A percentile compares a stretch with the other conserved stretches of the same genome.
These are phyloP conservation scores for Lepilemur ruficaudatus DNA, from an alignment of 2,797 vertebrate genomes.

Conservation along the genomic window DNA sequence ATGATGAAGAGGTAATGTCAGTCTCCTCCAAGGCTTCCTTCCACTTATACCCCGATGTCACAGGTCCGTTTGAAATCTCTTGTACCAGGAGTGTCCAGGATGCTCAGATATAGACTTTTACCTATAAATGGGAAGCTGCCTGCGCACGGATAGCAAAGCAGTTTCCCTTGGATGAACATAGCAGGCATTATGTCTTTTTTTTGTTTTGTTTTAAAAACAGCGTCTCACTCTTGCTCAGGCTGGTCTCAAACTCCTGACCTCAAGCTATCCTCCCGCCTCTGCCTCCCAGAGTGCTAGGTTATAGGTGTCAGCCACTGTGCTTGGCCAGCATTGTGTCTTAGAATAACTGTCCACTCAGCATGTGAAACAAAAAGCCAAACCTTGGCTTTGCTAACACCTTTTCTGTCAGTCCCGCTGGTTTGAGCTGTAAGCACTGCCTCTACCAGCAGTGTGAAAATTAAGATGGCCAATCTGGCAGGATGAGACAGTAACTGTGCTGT, in stretches of 20 bases:
- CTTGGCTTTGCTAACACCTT: background rate
- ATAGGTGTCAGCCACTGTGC: too few relatives aligned
- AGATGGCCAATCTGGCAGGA: background rate
- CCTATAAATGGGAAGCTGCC: background rate
- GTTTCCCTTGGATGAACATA: background rate
- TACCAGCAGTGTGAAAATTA: background rate
- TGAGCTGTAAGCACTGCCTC: background rate
- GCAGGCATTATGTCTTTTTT: background rate
- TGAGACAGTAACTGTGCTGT: background rate
- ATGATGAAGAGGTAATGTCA: slow-evolving; percentile 92
- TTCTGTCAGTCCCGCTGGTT: background rate
- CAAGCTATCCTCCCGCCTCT: too few relatives aligned
- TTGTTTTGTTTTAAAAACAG: too few relatives aligned
- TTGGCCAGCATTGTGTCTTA: background rate
- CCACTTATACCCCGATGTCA: background rate
- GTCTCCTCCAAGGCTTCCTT: background rate
- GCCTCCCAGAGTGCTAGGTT: too few relatives aligned
- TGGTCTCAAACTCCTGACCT: too few relatives aligned
- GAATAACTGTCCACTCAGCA: background rate
- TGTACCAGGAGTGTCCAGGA: background rate
- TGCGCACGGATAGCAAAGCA: background rate
- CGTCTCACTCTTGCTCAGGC: too few relatives aligned
- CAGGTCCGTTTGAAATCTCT: background rate
- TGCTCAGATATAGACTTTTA: background rate
- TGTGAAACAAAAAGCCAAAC: background rate